Percentiles rank a stretch among this genome's conserved stretches.
phyloP scores from a whole-genome alignment of 1,140 invertebrate genomes.

The Mactra quadrangularis region DNA sequence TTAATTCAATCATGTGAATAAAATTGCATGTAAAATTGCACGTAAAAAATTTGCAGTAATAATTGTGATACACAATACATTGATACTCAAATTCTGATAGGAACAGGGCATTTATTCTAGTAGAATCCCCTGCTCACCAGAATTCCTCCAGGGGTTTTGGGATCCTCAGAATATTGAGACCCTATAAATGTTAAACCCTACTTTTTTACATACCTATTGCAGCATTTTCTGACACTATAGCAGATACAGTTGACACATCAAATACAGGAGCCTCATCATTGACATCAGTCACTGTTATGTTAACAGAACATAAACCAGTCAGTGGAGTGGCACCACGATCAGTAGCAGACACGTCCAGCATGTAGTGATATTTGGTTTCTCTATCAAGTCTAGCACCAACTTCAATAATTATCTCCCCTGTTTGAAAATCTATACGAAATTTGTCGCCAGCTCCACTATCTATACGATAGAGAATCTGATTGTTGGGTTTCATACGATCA shows the following conservation, averaged over 20 bases:
- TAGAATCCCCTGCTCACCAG: too few relatives aligned
- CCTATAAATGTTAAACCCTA: too few relatives aligned
- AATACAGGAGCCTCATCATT: slow-evolving; percentile 71
- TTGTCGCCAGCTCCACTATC: slow-evolving; percentile 76
- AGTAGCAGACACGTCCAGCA: slow-evolving; percentile 68
- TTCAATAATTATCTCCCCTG: slow-evolving; percentile 69
- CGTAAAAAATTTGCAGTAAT: too few relatives aligned
- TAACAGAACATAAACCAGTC: slow-evolving; percentile 61
- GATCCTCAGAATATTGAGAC: too few relatives aligned
- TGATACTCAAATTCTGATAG: too few relatives aligned
- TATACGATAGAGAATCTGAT: slow-evolving; percentile 74
- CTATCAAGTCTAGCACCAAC: slow-evolving; percentile 70
- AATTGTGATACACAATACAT: too few relatives aligned
- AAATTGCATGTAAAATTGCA: too few relatives aligned
- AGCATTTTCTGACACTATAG: slow-evolving; percentile 19
- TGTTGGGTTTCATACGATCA: slow-evolving; percentile 72
- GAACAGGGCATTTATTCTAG: too few relatives aligned
- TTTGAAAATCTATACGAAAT: slow-evolving; percentile 73
- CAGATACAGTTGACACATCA: background rate
- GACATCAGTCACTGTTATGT: slow-evolving; percentile 65
- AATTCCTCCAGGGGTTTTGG: too few relatives aligned
- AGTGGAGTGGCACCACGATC: slow-evolving; percentile 70
- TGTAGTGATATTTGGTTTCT: slow-evolving; percentile 67
- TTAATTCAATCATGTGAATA: too few relatives aligned
- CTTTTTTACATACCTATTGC: slow-evolving; percentile 5